These are phyloP conservation scores for Chionoecetes opilio DNA, from an alignment of 1,140 invertebrate species.

Conservation along the genomic window DNA sequence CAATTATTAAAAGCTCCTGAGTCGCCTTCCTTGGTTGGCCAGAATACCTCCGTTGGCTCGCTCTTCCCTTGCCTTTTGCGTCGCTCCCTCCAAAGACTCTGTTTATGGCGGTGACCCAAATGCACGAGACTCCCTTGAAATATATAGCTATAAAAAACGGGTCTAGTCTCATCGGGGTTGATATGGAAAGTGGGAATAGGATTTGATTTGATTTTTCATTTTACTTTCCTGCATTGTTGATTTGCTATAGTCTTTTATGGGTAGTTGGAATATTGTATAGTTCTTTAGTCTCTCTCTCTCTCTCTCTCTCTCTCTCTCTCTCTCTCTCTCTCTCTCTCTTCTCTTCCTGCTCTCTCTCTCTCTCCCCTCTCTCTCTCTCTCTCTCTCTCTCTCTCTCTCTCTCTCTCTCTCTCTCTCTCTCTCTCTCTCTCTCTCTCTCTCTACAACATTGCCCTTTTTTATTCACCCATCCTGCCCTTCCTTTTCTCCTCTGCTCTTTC, in stretches of 20 bases:
- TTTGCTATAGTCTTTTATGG: background rate
- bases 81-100: background rate
- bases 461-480: no score
- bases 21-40: no score
- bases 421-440: no score
- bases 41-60: background rate
- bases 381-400: no score
- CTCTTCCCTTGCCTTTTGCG: background rate
- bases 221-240: background rate
- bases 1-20: background rate
- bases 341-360: background rate
- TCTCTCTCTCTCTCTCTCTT: constrained; percentile 36
- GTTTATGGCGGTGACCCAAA: constrained; percentile 25
- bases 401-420: no score
- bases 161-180: background rate
- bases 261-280: no score
- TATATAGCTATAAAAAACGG: background rate
- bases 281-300: background rate
- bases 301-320: constrained; percentile 32
- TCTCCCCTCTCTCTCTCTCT: no score
- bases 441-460: no score
- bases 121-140: background rate
- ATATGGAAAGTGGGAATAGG: background rate
- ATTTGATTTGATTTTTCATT: background rate
- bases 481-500: no score